Evolutionary conservation across 1,140 invertebrate species (phyloP).

Genomic region (Brachionus koreanus): DNA sequence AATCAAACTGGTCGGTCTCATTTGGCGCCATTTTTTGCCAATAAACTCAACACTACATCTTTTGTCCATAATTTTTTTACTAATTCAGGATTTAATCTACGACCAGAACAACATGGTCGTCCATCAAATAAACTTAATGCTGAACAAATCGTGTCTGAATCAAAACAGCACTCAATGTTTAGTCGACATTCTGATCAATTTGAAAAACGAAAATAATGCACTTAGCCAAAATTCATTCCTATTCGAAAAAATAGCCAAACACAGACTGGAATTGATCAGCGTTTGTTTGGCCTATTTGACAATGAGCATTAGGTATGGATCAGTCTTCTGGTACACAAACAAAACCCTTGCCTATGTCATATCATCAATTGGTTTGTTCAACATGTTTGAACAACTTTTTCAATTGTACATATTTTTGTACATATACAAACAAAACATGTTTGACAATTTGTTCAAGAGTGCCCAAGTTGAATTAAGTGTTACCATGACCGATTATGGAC

Average conservation of each 20-base stretch:
- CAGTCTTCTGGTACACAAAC: conserved; percentile 26
- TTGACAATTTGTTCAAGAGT: background rate
- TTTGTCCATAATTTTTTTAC: background rate
- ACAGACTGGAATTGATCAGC: background rate
- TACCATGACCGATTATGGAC: background rate
- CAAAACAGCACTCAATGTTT: background rate
- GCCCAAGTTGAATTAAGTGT: background rate
- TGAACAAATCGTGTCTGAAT: background rate
- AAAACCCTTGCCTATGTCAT: conserved; percentile 8
- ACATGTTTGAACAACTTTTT: conserved; percentile 3
- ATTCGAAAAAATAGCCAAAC: background rate
- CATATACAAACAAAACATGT: background rate
- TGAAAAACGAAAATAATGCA: background rate
- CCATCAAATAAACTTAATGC: background rate
- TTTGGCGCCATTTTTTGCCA: conserved; percentile 28
- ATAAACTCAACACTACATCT: background rate
- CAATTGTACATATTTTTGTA: conserved; percentile 15
- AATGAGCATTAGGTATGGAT: background rate
- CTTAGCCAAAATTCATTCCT: background rate
- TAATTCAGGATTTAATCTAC: background rate
- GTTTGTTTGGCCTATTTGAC: background rate
- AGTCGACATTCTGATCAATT: background rate
- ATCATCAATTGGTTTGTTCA: background rate
- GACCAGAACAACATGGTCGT: background rate
- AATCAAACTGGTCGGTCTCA: background rate